Evolutionary conservation across 2,113 vertebrate genomes (phyloP), one percentile per base, ranked within the genome.

Genomic region (Prochilodus magdalenae): DNA sequence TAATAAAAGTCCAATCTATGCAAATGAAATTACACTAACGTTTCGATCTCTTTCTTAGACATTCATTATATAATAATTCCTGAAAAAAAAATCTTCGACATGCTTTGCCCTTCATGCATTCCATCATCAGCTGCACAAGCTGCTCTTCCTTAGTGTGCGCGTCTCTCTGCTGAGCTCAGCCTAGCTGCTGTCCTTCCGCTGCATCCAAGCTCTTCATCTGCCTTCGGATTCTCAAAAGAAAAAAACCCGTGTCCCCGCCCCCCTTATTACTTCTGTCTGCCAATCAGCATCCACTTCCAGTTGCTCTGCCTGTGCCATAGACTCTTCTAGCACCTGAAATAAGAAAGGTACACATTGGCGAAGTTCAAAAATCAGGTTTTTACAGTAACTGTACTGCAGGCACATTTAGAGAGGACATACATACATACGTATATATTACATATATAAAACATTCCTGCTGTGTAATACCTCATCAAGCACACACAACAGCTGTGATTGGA

Each of bases 321-420:
- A 91, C 88, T 94, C 95, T 86, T 96, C 93, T 79, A 94, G 85
- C 66, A 89, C 86, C 97, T 98, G 89, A 30, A 57, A 57, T 13
- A 63, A 8, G 26, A 15, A 44, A 26, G 36, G 22, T n/a, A 30
- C 55, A 72, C 57, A 49, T 16, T n/a, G 29, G 55, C 36, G 10
- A 24, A 2, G 18, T 57, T 1, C 33, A 60, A 62, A 65, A 5
- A 18, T 4, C 20, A 77, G 33, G 33, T 36, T 51, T 15, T 49
- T 7, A 44, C 6, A 63, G 14, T n/a, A 6, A 22, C 15, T 11
- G 13, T 55, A 49, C n/a, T n/a, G n/a, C n/a, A n/a, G n/a, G n/a
- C n/a, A n/a, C n/a, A n/a, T n/a, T n/a, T n/a, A n/a, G n/a, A n/a
- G n/a, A n/a, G n/a, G n/a, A n/a, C n/a, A n/a, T n/a, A n/a, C n/a